Conservation (phyloP, 2,797 vertebrate genomes). For the Trichosurus vulpecula region DNA sequence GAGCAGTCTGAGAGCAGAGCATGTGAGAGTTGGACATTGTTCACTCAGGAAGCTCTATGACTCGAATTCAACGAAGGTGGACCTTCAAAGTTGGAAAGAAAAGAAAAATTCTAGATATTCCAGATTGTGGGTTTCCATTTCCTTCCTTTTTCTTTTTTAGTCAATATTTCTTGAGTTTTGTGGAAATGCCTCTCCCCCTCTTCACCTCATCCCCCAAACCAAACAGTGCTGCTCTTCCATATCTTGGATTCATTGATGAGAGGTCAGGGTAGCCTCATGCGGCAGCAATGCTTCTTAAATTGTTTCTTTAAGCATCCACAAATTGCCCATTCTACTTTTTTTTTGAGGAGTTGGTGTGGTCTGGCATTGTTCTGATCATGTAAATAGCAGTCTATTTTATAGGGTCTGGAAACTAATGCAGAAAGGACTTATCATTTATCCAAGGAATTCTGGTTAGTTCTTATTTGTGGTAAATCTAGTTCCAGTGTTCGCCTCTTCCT, state of each 20-base stretch:
- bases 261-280: neutral
- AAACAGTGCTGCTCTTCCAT: neutral
- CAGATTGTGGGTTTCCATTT: slow-evolving; percentile 31
- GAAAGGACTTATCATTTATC: neutral
- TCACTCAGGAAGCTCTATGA: neutral
- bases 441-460: neutral
- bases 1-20: neutral
- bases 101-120: neutral
- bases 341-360: neutral
- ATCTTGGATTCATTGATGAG: neutral
- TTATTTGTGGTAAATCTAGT: neutral
- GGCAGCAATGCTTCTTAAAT: neutral
- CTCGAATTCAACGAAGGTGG: neutral
- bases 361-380: neutral
- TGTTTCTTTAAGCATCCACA: neutral
- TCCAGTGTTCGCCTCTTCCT: neutral
- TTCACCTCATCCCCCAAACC: neutral
- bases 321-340: neutral
- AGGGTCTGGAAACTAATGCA: neutral
- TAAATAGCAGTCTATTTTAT: neutral
- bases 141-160: neutral
- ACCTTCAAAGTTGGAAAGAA: slow-evolving; percentile 1
- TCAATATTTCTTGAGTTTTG: neutral
- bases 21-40: neutral
- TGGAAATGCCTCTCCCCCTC: neutral